Evolutionary conservation across 2,888 invertebrate genomes (phyloP).

Genomic region (Orchestes rusci): DNA sequence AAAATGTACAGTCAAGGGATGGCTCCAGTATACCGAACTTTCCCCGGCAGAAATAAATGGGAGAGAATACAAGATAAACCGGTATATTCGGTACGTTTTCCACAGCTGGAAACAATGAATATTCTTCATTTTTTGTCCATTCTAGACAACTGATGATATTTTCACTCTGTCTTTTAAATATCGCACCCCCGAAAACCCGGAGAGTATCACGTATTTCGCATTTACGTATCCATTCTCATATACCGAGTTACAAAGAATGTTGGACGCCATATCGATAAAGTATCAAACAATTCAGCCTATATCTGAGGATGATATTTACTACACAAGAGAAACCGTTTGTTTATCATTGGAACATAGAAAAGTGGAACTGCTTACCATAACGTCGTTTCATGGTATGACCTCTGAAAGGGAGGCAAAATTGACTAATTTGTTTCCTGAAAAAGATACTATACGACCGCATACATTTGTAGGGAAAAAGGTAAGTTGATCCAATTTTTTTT

Average conservation of each 20-base stretch:
- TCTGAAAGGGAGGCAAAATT: conserved; percentile 65
- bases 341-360: conserved; percentile 70
- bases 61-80: conserved; percentile 77
- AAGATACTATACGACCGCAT: conserved; percentile 57
- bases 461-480: conserved; percentile 75
- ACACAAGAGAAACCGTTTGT: conserved; percentile 72
- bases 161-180: conserved; percentile 70
- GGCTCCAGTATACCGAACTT: conserved; percentile 70
- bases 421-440: conserved; percentile 66
- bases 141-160: conserved; percentile 62
- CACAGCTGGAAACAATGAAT: too few relatives aligned
- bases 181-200: conserved; percentile 60
- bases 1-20: conserved; percentile 89
- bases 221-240: conserved; percentile 90
- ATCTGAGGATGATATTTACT: conserved; percentile 68
- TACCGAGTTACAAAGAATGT: conserved; percentile 67
- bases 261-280: conserved; percentile 60
- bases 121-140: conserved; percentile 29
- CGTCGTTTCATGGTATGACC: conserved; percentile 71
- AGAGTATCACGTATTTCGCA: conserved; percentile 75
- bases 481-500: too few relatives aligned
- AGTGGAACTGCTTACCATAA: conserved; percentile 76
- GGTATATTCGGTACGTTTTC: conserved; percentile 55
- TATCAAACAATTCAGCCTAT: conserved; percentile 44
- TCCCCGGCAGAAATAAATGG: conserved; percentile 76